Conservation (phyloP, 2,797 vertebrate species). For the Pitangus sulphuratus region DNA sequence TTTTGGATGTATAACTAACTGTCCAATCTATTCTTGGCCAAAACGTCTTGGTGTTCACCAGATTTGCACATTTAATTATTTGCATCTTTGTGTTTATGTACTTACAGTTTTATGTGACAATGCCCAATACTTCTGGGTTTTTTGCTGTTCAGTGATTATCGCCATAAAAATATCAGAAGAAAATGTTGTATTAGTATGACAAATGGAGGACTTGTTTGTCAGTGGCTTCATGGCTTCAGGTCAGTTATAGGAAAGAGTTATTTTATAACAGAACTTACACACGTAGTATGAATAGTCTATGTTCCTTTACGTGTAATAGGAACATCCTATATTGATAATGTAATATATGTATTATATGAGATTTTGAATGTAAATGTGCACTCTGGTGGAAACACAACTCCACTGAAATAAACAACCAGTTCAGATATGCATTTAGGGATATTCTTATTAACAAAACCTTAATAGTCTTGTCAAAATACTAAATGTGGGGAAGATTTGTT, state of each 20-base stretch:
- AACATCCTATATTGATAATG: not conserved
- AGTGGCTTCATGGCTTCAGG: not conserved
- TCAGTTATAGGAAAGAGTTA: not conserved
- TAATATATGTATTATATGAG: not conserved
- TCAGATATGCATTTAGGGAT: not conserved
- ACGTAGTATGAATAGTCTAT: not conserved
- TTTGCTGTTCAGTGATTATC: not conserved
- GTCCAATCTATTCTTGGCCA: not conserved
- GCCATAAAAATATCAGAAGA: not conserved
- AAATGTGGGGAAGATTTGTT: not conserved
- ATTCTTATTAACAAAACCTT: not conserved
- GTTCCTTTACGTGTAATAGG: not conserved
- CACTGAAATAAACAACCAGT: not conserved
- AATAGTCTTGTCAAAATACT: not conserved
- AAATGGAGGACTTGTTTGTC: not conserved
- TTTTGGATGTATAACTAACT: not conserved
- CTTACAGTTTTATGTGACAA: not conserved
- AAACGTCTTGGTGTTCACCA: not conserved
- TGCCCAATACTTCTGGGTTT: rapidly evolving
- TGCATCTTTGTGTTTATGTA: not conserved
- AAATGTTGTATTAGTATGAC: not conserved
- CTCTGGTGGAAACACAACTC: not conserved
- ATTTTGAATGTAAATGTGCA: not conserved
- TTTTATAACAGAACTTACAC: not conserved
- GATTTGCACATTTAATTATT: not conserved